Conservation (phyloP, 2,113 vertebrate genomes). For the Genyomyrus donnyi region DNA sequence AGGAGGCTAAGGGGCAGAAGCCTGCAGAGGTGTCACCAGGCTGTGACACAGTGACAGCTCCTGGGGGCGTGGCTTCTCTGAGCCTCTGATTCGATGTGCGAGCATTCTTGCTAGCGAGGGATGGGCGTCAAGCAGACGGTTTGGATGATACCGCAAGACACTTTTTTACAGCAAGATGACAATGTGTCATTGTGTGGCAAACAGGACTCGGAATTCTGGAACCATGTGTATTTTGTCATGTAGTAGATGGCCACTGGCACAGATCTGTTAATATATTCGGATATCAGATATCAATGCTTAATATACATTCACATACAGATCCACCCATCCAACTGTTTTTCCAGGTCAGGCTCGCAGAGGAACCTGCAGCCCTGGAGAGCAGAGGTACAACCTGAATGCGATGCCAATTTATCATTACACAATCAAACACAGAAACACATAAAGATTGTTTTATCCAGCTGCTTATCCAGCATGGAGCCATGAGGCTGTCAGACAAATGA, state of each 20-base stretch:
- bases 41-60: background rate
- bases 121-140: background rate
- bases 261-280: background rate
- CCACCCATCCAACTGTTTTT: background rate
- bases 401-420: background rate
- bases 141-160: background rate
- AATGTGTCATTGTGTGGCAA: background rate
- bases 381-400: background rate
- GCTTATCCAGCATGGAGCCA: background rate
- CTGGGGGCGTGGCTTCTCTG: background rate
- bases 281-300: background rate
- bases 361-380: background rate
- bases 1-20: background rate
- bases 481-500: background rate
- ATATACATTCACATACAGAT: background rate
- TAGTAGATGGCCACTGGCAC: background rate
- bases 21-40: background rate
- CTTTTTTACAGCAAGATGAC: background rate
- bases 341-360: background rate
- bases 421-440: background rate
- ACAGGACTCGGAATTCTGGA: background rate
- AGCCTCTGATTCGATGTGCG: background rate
- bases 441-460: background rate
- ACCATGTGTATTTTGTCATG: background rate
- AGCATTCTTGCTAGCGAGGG: background rate